Base-by-base conservation (phyloP, 2,113 vertebrate species). In the Varanus komodoensis region DNA sequence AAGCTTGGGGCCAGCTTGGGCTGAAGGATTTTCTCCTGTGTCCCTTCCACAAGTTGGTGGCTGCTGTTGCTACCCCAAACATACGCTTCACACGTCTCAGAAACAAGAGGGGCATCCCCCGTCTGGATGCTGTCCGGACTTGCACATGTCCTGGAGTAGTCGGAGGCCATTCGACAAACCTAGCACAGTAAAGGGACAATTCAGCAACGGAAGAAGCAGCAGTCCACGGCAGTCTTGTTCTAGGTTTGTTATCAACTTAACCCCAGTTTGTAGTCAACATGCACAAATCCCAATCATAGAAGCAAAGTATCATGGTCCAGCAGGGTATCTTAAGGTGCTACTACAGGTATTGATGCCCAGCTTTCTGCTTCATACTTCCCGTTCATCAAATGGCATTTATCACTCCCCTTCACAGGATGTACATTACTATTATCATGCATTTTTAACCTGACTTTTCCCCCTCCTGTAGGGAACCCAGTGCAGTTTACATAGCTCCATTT, bases 91-190 rank as follows among this genome's bases (percentile, higher is more conserved):
- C 99, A 99, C 52, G 98, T 99, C 93, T 99, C 99, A 0, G 99
- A 99, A 93, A 99, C 98, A 44, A 99, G 95, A 4, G 98, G 98
- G 0, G 98, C 96, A 91, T 99, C 99, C 0, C 98, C 99, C 0
- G 98, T 98, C 95, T 99, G 99, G 67, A 99, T 98, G 96, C 98
- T 99, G 93, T 99, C 99, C 3, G 99, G 98, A 90, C 98, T 99
- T n/a, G 99, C 99, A 90, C 98, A 98, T 0, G 98, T 99, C 91
- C 98, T 98, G 27, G 98, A 98, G 88, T 98, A 98, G 97, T 99
- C 99, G 0, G 98, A 99, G 1, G 98, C 98, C 98, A 99, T 99
- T 85, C 98, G 97, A 93, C 98, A 98, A 29, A 98, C 98, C 98
- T 99, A 68, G 50, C 61, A 79, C 93, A 94, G 92, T n/a, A 14